A percentile compares a stretch with the other conserved stretches of the same genome.
Evolutionary conservation across 2,113 vertebrate species (phyloP).

Genomic region (human): DNA sequence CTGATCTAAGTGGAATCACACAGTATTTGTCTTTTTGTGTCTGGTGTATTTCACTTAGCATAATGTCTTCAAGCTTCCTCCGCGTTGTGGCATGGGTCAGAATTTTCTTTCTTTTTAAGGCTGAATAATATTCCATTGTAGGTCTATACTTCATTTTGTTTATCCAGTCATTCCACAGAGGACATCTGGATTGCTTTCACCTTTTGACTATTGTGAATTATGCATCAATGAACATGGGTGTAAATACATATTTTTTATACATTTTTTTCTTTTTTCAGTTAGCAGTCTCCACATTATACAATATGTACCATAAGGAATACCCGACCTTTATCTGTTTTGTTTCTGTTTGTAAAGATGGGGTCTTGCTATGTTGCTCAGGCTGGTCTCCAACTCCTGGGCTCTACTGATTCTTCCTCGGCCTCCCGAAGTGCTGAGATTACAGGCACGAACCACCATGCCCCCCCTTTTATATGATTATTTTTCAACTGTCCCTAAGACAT

Average conservation of each 20-base stretch:
- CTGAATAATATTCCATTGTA: background rate
- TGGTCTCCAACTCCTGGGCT: no score
- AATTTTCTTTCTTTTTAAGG: background rate
- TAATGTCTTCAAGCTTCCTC: background rate
- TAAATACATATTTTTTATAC: background rate
- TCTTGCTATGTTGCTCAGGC: no score
- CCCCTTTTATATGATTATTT: background rate
- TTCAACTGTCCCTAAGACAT: background rate
- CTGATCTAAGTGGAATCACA: background rate
- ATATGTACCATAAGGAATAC: background rate
- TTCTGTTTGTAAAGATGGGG: no score
- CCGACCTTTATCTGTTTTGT: background rate
- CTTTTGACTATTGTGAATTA: background rate
- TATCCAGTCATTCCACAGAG: background rate
- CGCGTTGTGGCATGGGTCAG: background rate
- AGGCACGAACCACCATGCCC: no score
- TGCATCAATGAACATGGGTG: background rate
- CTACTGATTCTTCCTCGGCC: no score
- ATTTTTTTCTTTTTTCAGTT: background rate
- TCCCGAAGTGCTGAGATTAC: no score
- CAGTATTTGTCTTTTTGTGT: background rate
- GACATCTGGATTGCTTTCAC: background rate
- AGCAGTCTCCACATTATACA: background rate
- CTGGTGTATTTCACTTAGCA: background rate
- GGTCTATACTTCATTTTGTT: background rate